Evolutionary conservation across 1,140 invertebrate genomes (phyloP), one percentile per base, ranked within the genome.

Genomic region (Eupristina koningsbergeri): DNA sequence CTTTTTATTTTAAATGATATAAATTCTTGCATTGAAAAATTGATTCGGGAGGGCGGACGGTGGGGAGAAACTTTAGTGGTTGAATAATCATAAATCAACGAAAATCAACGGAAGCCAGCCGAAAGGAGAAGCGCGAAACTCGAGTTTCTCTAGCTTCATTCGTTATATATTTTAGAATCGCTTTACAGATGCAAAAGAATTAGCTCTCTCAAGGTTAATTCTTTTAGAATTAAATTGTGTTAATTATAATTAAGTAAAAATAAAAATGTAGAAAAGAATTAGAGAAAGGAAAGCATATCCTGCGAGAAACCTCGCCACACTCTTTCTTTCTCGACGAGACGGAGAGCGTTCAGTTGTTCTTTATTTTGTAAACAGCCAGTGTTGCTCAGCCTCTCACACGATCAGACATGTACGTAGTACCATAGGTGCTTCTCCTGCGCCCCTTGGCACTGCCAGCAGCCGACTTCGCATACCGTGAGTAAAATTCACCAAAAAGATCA

Each of bases 341-440:
- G 88, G 89, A 89, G 90, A 90, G 89, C 90, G 89, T 91, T 91
- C 89, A 91, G 90, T 91, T 91, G 90, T 91, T 91, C 88, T 91
- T 91, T 91, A 90, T 91, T 91, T 91, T 91, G 90, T 91, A 90
- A 91, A 91, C 90, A 91, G 90, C 90, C 80, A 82, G 84, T 81
- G 84, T 85, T 85, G 80, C 79, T 82, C 79, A 73, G 84, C 74
- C 80, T 91, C 90, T 91, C 90, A 90, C 90, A 91, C 89, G 89
- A 91, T 91, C 90, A 90, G 90, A 90, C 89, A 91, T 90, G 90
- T 89, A 87, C 87, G 88, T 91, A 91, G 90, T 91, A 91, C 90
- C 89, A 81, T 91, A 91, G 89, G 90, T 91, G 89, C 89, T 91
- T 86, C 88, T 91, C 87, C 90, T 89, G 90, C 90, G 89, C 76